A percentile compares a stretch with the other conserved stretches of the same genome.
Conservation (phyloP, 2,888 invertebrate genomes). For the Diploptera punctata region DNA sequence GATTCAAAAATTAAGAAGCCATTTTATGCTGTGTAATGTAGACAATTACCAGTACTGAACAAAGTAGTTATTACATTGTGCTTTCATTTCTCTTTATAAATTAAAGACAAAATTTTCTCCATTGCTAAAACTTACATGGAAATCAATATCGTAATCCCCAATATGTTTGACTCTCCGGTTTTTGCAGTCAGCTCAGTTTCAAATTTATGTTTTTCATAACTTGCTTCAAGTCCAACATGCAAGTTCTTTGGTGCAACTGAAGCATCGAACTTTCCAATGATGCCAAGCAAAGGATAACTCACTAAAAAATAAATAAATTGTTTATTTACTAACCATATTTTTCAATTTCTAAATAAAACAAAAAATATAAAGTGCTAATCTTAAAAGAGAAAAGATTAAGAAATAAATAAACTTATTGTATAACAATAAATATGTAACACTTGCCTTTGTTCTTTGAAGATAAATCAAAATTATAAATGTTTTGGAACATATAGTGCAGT, state of each 20-base stretch:
- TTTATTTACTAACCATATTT: no score
- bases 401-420: not conserved
- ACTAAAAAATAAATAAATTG: conserved; percentile 51
- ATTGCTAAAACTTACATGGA: conserved; percentile 62
- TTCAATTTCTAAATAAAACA: not conserved
- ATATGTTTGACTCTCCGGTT: conserved; percentile 52
- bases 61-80: no score
- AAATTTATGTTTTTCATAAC: conserved; percentile 66
- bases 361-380: conserved; percentile 7
- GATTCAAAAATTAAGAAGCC: no score
- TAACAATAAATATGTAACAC: conserved; percentile 45
- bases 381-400: no score
- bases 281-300: conserved; percentile 60
- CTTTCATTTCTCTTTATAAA: no score
- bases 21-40: no score
- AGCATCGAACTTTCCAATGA: conserved; percentile 62
- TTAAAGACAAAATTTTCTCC: no score
- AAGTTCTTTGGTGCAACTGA: conserved; percentile 64
- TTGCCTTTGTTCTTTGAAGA: conserved; percentile 59
- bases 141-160: conserved; percentile 64
- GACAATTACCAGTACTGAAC: no score
- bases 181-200: conserved; percentile 53
- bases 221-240: conserved; percentile 62
- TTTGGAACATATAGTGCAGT: conserved; percentile 50
- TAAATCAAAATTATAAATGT: conserved; percentile 56